Evolutionary conservation across 2,113 vertebrate genomes (phyloP), one percentile per base, ranked within the genome.

Genomic region (Rostratula benghalensis): DNA sequence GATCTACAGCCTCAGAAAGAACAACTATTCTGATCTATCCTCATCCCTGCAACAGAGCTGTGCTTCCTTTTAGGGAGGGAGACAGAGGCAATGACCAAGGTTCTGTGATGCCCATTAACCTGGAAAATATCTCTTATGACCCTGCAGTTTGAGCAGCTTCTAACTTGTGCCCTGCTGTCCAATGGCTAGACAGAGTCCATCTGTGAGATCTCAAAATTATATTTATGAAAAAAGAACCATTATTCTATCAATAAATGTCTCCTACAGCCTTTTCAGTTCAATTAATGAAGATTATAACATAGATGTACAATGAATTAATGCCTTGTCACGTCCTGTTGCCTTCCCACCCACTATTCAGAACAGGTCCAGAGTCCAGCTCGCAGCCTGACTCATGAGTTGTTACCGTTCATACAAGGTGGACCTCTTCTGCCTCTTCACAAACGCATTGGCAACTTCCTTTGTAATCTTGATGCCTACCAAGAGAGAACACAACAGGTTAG

Each of bases 361-460:
- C 25, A 57, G 41, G 51, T 61, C 27, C 30, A 43, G 25, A 63
- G 37, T 50, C 61, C 67, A 77, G 23, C 20, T 22, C 48, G 68
- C 79, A 70, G 39, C 21, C 33, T 48, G 11, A 61, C n/a, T 71
- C 11, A 3, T 43, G 51, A 48, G 27, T 14, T 50, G 20, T 97
- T 97, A 98, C 97, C 97, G 5, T 96, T 97, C 97, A 14, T 93
- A 96, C 5, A 85, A 50, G 41, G 68, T 96, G 57, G 85, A 90
- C 41, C 97, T 97, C 70, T 96, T 97, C 83, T 90, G 93, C 71
- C 97, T 97, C 84, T 95, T 97, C 80, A 97, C 80, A 83, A 97
- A 97, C 70, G 94, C 50, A 60, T 91, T 94, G 46, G 97, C 97
- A 65, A 82, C 93, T 87, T 97, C 94, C 45, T 89, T 96, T 43